Evolutionary conservation across 2,888 invertebrate genomes (phyloP).

Genomic region (Archaeoteleia sp.): DNA sequence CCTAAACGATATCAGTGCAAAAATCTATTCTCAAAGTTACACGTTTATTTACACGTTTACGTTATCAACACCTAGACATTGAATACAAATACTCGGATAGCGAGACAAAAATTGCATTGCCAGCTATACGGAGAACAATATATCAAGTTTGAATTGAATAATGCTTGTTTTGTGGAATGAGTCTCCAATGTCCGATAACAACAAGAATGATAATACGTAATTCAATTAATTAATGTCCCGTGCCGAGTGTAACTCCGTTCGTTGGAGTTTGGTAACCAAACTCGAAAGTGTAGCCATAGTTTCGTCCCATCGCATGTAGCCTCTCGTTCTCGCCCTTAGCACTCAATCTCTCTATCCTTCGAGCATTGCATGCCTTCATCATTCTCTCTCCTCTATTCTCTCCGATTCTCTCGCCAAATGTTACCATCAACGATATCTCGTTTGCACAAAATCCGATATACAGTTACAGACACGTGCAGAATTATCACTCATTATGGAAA

Average conservation of each 20-base stretch:
- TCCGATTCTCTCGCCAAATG: constrained; percentile 13
- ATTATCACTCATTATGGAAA: not conserved
- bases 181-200: constrained; percentile 58
- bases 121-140: constrained; percentile 3
- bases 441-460: constrained; percentile 5
- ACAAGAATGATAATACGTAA: constrained; percentile 60
- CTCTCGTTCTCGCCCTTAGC: not conserved
- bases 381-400: constrained; percentile 6
- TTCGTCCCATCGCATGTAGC: constrained; percentile 9
- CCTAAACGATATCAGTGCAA: no score
- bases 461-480: not conserved
- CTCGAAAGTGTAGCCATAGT: constrained; percentile 4
- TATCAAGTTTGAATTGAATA: constrained; percentile 62
- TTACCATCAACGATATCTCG: constrained; percentile 7
- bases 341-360: constrained; percentile 5
- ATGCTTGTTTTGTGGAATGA: constrained; percentile 57
- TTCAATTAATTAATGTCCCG: constrained; percentile 56
- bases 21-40: no score
- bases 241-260: constrained; percentile 33
- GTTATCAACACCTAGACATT: not conserved
- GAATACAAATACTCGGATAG: not conserved
- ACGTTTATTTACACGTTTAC: constrained; percentile 8
- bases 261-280: constrained; percentile 28
- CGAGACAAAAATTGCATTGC: constrained; percentile 5
- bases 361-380: not conserved